phyloP scores from a whole-genome alignment of 2,113 vertebrate genomes.

The Ascaphus truei region DNA sequence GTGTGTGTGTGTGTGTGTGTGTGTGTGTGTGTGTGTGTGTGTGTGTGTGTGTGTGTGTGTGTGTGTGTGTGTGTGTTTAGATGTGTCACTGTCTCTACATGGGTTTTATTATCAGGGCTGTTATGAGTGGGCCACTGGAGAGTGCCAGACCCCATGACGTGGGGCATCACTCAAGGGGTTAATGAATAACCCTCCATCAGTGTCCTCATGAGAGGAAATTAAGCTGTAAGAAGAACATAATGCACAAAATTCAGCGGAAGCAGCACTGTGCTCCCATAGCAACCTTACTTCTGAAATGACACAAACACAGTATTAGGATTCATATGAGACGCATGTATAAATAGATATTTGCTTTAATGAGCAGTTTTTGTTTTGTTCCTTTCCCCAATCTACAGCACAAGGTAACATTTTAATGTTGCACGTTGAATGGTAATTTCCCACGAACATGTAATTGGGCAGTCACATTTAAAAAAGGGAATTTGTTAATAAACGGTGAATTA shows the following conservation, averaged over 20 bases:
- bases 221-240: not conserved
- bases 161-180: too few species aligned
- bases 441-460: not conserved
- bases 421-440: not conserved
- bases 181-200: too few species aligned
- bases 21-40: too few species aligned
- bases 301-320: slow-evolving; percentile 1
- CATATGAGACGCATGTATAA: slow-evolving; percentile 17
- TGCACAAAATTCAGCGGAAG: slow-evolving; percentile 11
- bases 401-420: not conserved
- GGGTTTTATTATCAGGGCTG: too few species aligned
- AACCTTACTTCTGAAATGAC: slow-evolving; percentile 9
- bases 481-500: not conserved
- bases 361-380: not conserved
- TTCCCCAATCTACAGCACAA: not conserved
- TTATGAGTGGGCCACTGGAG: too few species aligned
- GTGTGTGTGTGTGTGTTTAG: too few species aligned
- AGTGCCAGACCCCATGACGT: too few species aligned
- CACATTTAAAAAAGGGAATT: not conserved
- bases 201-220: not conserved
- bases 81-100: too few species aligned
- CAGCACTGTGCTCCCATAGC: slow-evolving; percentile 19
- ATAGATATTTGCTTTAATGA: slow-evolving; percentile 5
- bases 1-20: too few species aligned
- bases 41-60: too few species aligned